phyloP scores from a whole-genome alignment of 2,113 vertebrate species.

The Asarcornis scutulata region DNA sequence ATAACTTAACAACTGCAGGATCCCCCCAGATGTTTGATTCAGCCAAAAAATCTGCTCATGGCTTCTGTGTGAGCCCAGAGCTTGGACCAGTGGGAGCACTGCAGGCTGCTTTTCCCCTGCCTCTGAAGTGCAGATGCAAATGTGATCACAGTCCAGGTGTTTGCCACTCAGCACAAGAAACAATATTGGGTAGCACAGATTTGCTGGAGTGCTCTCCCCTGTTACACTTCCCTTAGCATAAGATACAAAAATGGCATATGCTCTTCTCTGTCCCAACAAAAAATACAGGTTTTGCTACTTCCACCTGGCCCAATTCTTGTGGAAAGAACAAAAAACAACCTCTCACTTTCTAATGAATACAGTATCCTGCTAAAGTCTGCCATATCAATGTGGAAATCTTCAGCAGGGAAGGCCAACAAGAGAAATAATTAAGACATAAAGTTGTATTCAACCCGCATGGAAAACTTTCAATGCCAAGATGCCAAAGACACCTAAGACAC shows the following conservation, averaged over 20 bases:
- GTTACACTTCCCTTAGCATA: neutral
- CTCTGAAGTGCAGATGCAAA: neutral
- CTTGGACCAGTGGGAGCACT: neutral
- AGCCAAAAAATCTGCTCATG: constrained; percentile 2
- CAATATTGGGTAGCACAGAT: neutral
- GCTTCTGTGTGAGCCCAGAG: neutral
- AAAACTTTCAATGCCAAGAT: constrained; percentile 69
- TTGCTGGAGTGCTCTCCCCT: neutral
- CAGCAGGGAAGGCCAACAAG: constrained; percentile 11
- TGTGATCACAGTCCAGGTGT: neutral
- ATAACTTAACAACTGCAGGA: neutral
- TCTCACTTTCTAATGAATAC: neutral
- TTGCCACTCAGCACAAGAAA: constrained; percentile 2
- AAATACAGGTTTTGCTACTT: neutral
- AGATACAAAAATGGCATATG: neutral
- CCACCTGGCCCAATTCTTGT: neutral
- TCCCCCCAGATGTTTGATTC: neutral
- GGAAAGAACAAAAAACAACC: constrained; percentile 11
- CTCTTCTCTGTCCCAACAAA: neutral
- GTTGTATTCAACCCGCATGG: constrained; percentile 28
- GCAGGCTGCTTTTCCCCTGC: neutral
- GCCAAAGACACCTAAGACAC: constrained; percentile 80
- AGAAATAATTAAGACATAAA: constrained; percentile 69
- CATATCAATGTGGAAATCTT: constrained; percentile 19
- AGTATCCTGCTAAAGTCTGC: constrained; percentile 18